These are phyloP conservation scores for Dioctria rufipes DNA, from an alignment of 2,888 invertebrate species.

Conservation along the genomic window DNA sequence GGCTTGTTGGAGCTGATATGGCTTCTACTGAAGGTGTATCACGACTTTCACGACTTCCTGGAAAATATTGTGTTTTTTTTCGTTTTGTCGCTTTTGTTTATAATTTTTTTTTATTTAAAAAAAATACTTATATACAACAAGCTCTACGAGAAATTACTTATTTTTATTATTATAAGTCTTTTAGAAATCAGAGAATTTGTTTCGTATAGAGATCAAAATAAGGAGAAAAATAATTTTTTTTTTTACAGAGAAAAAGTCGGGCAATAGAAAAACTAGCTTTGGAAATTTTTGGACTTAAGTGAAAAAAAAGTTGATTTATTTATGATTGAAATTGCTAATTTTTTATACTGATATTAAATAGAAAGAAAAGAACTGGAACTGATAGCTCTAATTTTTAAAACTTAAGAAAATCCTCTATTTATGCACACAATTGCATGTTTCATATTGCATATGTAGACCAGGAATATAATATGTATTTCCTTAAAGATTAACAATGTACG, in stretches of 20 bases:
- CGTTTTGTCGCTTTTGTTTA: constrained; percentile 19
- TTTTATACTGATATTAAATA: too few relatives aligned
- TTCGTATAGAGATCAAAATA: background rate
- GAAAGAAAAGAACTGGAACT: too few relatives aligned
- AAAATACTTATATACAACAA: background rate
- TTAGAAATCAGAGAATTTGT: background rate
- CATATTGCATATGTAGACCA: too few relatives aligned
- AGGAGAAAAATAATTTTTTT: background rate
- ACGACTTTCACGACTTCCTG: constrained; percentile 69
- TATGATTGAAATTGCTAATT: too few relatives aligned
- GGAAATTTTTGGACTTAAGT: background rate
- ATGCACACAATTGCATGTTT: too few relatives aligned
- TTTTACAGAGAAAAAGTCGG: background rate
- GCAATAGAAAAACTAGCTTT: background rate
- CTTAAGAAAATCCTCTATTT: too few relatives aligned
- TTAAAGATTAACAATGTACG: too few relatives aligned
- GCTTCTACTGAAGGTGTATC: constrained; percentile 61
- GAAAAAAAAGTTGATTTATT: too few relatives aligned
- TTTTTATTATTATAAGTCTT: background rate
- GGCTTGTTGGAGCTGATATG: constrained; percentile 80
- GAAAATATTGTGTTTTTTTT: constrained; percentile 45
- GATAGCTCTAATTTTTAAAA: too few relatives aligned
- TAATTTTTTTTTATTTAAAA: constrained; percentile 33
- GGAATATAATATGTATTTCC: too few relatives aligned
- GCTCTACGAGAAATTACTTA: background rate